Base-by-base conservation (phyloP, 2,113 vertebrate genomes). In the Lophotis ruficrista region DNA sequence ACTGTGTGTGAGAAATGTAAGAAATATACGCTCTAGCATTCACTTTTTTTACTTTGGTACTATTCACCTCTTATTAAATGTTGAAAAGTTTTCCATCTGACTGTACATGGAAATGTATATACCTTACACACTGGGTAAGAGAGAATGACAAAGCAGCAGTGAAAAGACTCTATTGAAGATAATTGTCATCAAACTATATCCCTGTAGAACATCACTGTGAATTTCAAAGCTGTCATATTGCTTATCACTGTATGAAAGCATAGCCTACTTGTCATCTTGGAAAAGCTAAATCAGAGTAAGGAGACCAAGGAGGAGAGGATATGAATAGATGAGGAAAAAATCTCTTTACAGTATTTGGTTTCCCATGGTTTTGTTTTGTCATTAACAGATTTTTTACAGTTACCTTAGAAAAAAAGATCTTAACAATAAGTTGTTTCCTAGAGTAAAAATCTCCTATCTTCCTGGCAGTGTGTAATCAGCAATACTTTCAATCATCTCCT, bases 151-250 rank as follows among this genome's bases (percentile, higher is more conserved):
- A 91, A 94, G 23, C 31, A 69, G 64, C 72, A 83, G 64, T 61
- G 62, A 72, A 77, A 89, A 94, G 33, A 17, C 60, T 61, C 60
- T 61, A 7, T 25, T 4, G 8, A 90, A 88, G 41, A 48, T 18
- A 65, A 24, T 48, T 57, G 45, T 57, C 48, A 51, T 87, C 33
- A 69, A 45, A 24, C 19, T 24, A 5, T n/a, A 61, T 51, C n/a
- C 64, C 62, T 57, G 50, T 28, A 68, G 68, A 92, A 83, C 27
- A 70, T 9, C 19, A 10, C 25, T 79, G 57, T 66, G 75, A 68
- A 75, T 86, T 83, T 91, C 53, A 92, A 95, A 95, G 47, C 33
- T 91, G 71, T 80, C 72, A 22, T 73, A 27, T n/a, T 83, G 45
- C 50, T 96, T 83, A 66, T 56, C 48, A 22, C 25, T 23, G 1